Evolutionary conservation across 2,113 vertebrate species (phyloP), one percentile per base, ranked within the genome.

Genomic region (Pampusana beccarii): DNA sequence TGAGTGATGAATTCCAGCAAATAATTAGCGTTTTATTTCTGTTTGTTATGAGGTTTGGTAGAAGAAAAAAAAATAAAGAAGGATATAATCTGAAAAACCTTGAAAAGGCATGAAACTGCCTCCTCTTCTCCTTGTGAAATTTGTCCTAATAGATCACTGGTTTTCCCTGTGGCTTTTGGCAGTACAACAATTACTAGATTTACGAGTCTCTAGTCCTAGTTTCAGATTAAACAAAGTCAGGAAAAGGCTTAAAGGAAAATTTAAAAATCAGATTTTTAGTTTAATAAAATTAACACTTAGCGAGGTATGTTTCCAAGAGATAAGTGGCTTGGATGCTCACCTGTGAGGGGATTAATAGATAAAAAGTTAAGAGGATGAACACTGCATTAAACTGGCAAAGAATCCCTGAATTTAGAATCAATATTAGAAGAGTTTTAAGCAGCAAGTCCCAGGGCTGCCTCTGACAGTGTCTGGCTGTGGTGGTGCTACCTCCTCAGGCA

Each of bases 341-440:
- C 44, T 91, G 86, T 71, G 79, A 56, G 69, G 25, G 17, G 60
- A 75, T 65, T 67, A 93, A 95, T 20, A 92, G 60, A 73, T 54
- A 53, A 67, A 50, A 85, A 88, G 81, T 93, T 91, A 93, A 95
- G n/a, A 81, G 42, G 5, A 8, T 56, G 83, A 92, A 70, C 3
- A 0, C 10, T 69, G 16, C 38, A 84, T 90, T 53, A 95, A 96
- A 94, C 20, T 85, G 60, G 42, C 66, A 95, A 70, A 74, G 24
- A 80, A 77, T 83, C 62, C 53, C n/a, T 48, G 64, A 92, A 93
- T 72, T 51, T 93, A 57, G 40, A 95, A 88, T 85, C 48, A 40
- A 25, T 86, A 77, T 89, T 81, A 86, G 28, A 64, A 75, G 25
- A 62, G 34, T 36, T 91, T 87, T 65, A 64, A 38, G 26, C 36